Base-by-base conservation (phyloP, 2,888 invertebrate genomes). In the Syrista parreyssii region DNA sequence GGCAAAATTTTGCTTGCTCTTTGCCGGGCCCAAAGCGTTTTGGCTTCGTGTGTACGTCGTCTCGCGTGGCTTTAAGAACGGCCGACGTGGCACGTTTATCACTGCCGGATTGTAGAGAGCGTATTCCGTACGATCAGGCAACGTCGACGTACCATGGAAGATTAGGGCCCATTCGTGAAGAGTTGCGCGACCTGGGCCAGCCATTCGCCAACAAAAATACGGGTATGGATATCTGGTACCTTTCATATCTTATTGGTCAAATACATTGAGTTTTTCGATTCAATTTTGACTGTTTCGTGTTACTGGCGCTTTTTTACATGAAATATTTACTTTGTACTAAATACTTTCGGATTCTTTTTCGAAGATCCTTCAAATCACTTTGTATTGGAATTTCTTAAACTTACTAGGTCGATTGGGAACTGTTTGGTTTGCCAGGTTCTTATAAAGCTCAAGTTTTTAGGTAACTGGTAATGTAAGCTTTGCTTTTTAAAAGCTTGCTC, bases 141-240 rank as follows among this genome's bases (percentile, higher is more conserved):
- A 88, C 76, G 92, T 93, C 81, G 93, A 95, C 79, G 98, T 98
- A 86, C 98, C 98, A 92, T 98, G 97, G 91, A 98, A 94, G 89
- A 97, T 96, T 91, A 98, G 94, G 81, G 97, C 96, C 98, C 98
- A 98, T 91, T 97, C 97, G 93, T 97, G 96, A 87, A 98, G 94
- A 83, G 96, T 95, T 80, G 97, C 97, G 91, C 97, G 95, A 92
- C 97, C 97, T 97, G 93, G 88, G 80, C 77, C 75, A 75, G 79
- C 75, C 78, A 68, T 76, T 71, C 71, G 71, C 71, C 71, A 31
- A 71, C 71, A 71, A 30, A 33, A 71, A 32, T 71, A 31, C 71
- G 23, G 55, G 6, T 55, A 55, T 55, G 55, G 55, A 55, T 55
- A 55, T 23, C 55, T 40, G 15, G 12, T 40, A 40, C 15, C 40